A percentile compares a stretch with the other conserved stretches of the same genome.
phyloP scores from a whole-genome alignment of 1,140 invertebrate species.

The Drosophila baimaii region DNA sequence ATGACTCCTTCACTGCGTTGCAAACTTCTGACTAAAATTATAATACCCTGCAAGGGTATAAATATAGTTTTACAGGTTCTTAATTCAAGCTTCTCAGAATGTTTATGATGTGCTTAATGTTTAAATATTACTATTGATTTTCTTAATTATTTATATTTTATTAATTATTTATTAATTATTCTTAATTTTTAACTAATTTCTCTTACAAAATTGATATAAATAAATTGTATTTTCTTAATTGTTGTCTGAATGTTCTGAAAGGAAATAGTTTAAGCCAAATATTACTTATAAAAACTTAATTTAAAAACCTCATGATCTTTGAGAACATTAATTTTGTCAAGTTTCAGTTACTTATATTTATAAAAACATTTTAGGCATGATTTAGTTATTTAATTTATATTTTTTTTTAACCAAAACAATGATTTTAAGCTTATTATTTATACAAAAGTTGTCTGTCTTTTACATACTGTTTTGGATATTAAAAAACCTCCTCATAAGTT shows the following conservation, averaged over 20 bases:
- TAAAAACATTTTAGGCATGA: neutral
- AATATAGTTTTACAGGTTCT: neutral
- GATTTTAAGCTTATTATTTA: neutral
- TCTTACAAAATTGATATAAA: no score
- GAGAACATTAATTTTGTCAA: neutral
- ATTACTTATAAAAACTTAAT: neutral
- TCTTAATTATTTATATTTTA: no score
- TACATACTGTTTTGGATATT: neutral
- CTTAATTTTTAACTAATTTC: no score
- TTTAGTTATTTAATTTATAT: neutral
- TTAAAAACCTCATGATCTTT: neutral
- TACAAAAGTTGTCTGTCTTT: neutral
- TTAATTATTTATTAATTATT: no score
- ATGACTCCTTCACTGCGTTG: no score
- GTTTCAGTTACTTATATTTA: neutral
- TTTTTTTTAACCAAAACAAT: neutral
- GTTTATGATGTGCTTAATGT: neutral
- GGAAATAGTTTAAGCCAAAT: no score
- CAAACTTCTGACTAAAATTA: no score
- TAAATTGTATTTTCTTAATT: neutral
- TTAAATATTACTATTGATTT: no score
- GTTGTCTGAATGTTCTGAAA: neutral
- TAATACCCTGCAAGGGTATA: no score
- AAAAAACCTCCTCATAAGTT: neutral
- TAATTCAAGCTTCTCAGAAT: neutral